Conservation (phyloP, 2,797 vertebrate genomes). For the Xiphorhynchus erythropygius region DNA sequence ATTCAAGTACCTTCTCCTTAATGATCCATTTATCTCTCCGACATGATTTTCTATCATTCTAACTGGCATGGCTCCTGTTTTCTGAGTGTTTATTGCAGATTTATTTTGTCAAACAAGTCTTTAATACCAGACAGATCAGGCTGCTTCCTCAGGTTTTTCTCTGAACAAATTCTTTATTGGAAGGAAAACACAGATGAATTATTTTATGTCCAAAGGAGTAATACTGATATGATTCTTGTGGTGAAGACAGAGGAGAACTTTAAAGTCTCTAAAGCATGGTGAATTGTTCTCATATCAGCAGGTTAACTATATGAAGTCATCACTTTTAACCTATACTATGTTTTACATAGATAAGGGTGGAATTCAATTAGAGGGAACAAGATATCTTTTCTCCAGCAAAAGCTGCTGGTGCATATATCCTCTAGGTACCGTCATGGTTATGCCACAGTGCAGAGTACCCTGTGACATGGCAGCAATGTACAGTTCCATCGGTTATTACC, state of each 20-base stretch:
- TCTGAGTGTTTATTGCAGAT: constrained; percentile 54
- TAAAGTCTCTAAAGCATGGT: not conserved
- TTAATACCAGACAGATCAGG: constrained; percentile 44
- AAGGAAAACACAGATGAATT: constrained; percentile 15
- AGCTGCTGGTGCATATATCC: not conserved
- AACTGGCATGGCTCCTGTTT: constrained; percentile 47
- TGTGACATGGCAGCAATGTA: not conserved
- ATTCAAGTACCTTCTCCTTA: constrained; percentile 62
- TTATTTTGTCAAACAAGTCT: constrained; percentile 65
- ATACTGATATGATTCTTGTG: not conserved
- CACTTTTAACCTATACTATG: not conserved
- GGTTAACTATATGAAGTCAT: not conserved
- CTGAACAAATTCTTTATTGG: not conserved
- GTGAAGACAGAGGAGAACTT: not conserved
- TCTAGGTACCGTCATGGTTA: not conserved
- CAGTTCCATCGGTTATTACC: not conserved
- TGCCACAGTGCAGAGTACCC: not conserved
- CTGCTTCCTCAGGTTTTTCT: constrained; percentile 31
- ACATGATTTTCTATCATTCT: constrained; percentile 65
- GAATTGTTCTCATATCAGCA: not conserved
- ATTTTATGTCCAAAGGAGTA: not conserved
- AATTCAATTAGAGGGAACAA: not conserved
- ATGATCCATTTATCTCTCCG: constrained; percentile 58
- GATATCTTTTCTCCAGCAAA: not conserved
- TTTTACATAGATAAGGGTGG: not conserved